A percentile compares a stretch with the other conserved stretches of the same genome.
Conservation (phyloP, 2,797 vertebrate genomes). For the Denticeps clupeoides region DNA sequence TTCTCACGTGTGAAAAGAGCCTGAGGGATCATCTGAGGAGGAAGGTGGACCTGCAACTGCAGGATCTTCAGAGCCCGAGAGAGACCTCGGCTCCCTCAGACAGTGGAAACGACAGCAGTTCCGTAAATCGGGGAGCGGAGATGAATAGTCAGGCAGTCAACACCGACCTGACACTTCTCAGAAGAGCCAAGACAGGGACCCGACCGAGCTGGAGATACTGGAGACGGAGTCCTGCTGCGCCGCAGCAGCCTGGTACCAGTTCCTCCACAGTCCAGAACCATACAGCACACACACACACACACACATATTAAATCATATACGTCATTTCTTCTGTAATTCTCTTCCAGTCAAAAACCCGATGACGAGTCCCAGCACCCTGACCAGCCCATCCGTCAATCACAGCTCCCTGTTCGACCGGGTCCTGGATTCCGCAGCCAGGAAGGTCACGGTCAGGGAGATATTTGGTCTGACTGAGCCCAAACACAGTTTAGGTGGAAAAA, state of each 20-base stretch:
- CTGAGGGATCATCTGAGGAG: conserved; percentile 24
- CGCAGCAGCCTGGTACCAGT: conserved; percentile 17
- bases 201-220: conserved; percentile 63
- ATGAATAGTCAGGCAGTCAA: conserved; percentile 38
- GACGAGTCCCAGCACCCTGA: too few species aligned
- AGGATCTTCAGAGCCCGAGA: conserved; percentile 29
- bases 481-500: conserved; percentile 1
- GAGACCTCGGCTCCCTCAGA: conserved; percentile 26
- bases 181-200: conserved; percentile 28
- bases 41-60: conserved; percentile 19
- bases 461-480: conserved; percentile 26
- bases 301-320: neutral
- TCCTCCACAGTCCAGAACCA: neutral
- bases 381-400: conserved; percentile 29
- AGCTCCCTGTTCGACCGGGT: conserved; percentile 48
- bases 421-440: conserved; percentile 25
- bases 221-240: conserved; percentile 56
- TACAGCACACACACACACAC: neutral
- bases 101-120: conserved; percentile 27
- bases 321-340: too few species aligned
- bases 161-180: conserved; percentile 31
- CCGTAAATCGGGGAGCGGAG: conserved; percentile 24
- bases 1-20: conserved; percentile 16
- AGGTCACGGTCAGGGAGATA: conserved; percentile 36
- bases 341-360: too few species aligned